Evolutionary conservation across 2,113 vertebrate species (phyloP), one percentile per base, ranked within the genome.

Genomic region (Cyprinodon brontotheroides): DNA sequence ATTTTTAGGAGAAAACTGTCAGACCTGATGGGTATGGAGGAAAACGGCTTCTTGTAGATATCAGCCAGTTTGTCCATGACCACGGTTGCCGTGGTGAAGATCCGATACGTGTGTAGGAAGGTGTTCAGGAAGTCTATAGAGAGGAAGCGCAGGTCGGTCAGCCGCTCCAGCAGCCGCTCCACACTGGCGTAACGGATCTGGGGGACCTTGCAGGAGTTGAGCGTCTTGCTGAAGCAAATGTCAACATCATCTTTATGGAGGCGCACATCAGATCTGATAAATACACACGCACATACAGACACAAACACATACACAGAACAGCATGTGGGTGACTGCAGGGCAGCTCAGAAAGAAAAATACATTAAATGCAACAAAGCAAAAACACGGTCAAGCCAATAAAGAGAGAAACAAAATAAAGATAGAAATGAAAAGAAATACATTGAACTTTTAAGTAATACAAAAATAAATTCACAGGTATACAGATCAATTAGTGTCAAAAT

Each of bases 41-140:
- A 98, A 91, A 98, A 98, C 61, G 97, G 98, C 72, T 96, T 96
- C 82, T 97, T 96, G 93, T 99, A 99, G 91, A 98, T 98, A 91
- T 99, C 98, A 0, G 96, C 95, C 72, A 99, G 95, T 79, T 98
- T 99, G 82, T 96, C 96, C 94, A 99, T 95, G 77, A 99, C 97
- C 43, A 98, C 96, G 0, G 94, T 77, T 0, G 97, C 97, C 0
- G 95, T 95, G 38, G 97, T 99, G 92, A 99, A 99, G 92, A 98
- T 97, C 74, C 98, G 96, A 79, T 99, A 99, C 29, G 98, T 99
- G 87, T 99, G 98, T 75, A 99, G 95, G 89, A 99, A 99, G 79
- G 98, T 98, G 89, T 99, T 99, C 83, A 99, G 96, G 92, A 99
- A 99, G 93, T 99, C 98, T 1, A 99, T 99, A 87, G 98, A 99